phyloP scores from a whole-genome alignment of 2,113 vertebrate species.

The human region DNA sequence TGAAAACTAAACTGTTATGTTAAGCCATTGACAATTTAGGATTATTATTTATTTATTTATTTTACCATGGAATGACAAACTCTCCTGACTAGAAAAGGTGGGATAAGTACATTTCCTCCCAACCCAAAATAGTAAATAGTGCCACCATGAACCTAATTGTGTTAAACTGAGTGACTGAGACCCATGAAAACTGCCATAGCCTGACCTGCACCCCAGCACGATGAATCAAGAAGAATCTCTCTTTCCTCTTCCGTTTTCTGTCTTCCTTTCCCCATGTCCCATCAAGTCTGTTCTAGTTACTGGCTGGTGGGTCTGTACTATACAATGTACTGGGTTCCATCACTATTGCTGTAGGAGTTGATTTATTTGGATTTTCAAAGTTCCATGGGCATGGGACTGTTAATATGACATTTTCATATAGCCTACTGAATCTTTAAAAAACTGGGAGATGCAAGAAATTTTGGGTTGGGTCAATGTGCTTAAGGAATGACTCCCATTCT shows the following conservation, averaged over 20 bases:
- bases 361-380: background rate
- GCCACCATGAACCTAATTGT: background rate
- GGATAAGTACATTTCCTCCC: background rate
- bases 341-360: background rate
- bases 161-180: background rate
- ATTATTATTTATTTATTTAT: background rate
- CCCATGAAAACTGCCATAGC: background rate
- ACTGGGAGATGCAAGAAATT: background rate
- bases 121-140: background rate
- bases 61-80: background rate
- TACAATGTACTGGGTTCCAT: background rate
- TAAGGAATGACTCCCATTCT: background rate
- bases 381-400: background rate
- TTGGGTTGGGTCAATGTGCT: background rate
- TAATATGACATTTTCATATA: background rate
- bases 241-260: background rate
- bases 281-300: background rate
- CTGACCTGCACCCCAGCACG: background rate
- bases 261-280: background rate
- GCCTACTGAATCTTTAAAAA: background rate
- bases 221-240: background rate
- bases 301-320: too few species aligned
- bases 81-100: background rate
- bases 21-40: background rate
- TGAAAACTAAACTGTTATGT: background rate